Evolutionary conservation across 2,113 vertebrate genomes (phyloP).

Genomic region (Bos taurus): DNA sequence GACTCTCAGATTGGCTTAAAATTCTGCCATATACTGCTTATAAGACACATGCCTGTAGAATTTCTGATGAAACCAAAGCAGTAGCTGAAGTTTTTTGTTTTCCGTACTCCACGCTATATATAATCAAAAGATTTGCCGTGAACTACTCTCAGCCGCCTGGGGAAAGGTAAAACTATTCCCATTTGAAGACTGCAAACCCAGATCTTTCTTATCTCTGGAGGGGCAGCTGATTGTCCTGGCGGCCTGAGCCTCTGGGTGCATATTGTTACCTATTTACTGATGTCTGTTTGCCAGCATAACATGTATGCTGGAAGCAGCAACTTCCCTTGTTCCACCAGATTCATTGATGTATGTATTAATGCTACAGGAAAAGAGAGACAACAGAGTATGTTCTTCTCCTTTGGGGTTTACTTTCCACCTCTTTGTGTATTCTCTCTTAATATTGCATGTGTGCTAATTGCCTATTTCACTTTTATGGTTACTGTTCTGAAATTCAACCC

Average conservation of each 20-base stretch:
- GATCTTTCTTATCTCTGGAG: not conserved
- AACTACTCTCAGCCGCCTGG: not conserved
- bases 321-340: not conserved
- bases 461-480: not conserved
- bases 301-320: not conserved
- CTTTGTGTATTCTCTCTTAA: not conserved
- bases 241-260: not conserved
- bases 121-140: not conserved
- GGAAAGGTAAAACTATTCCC: not conserved
- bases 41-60: not conserved
- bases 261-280: not conserved
- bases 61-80: not conserved
- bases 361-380: not conserved
- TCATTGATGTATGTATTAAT: not conserved
- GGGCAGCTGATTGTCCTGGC: not conserved
- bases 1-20: not conserved
- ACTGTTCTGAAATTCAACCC: not conserved
- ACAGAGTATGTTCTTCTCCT: not conserved
- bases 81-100: not conserved
- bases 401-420: not conserved
- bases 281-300: not conserved
- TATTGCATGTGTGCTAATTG: not conserved
- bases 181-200: not conserved
- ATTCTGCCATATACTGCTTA: not conserved
- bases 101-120: not conserved